Conservation (phyloP, 64 coral and sea anemone genomes). For the Porites australiensis region DNA sequence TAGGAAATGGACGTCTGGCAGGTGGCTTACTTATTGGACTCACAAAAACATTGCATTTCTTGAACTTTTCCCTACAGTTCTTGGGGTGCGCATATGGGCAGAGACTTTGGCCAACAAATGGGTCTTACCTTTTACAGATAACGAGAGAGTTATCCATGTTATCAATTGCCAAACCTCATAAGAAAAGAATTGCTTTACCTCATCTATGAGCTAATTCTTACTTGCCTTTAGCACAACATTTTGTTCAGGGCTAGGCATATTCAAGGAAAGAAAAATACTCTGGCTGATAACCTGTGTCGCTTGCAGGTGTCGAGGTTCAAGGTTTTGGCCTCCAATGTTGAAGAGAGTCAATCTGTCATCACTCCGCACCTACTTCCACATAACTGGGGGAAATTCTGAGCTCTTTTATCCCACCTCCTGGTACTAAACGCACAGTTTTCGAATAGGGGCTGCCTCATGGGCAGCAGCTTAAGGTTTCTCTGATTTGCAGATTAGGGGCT, state of each 20-base stretch:
- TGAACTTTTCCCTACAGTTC: no score
- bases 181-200: no score
- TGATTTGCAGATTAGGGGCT: not conserved
- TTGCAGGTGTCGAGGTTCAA: constrained; percentile 12
- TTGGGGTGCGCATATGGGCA: constrained; percentile 22
- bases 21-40: constrained; percentile 40
- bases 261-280: constrained; percentile 14
- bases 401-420: constrained; percentile 11
- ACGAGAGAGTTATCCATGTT: no score
- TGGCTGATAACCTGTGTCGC: no score
- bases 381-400: constrained; percentile 32
- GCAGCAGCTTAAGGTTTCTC: not conserved
- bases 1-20: constrained; percentile 47
- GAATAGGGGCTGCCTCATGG: constrained; percentile 21
- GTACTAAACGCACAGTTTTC: constrained; percentile 39
- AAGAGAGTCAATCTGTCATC: not conserved
- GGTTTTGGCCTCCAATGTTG: not conserved
- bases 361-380: not conserved
- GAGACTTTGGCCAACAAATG: constrained; percentile 3
- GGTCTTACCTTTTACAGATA: constrained; percentile 20
- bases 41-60: constrained; percentile 54
- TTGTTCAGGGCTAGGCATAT: constrained; percentile 25
- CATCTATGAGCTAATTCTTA: not conserved
- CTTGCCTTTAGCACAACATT: not conserved
- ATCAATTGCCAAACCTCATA: no score